Conservation (phyloP, 2,888 invertebrate genomes). For the Caenorhabditis imperialis region DNA sequence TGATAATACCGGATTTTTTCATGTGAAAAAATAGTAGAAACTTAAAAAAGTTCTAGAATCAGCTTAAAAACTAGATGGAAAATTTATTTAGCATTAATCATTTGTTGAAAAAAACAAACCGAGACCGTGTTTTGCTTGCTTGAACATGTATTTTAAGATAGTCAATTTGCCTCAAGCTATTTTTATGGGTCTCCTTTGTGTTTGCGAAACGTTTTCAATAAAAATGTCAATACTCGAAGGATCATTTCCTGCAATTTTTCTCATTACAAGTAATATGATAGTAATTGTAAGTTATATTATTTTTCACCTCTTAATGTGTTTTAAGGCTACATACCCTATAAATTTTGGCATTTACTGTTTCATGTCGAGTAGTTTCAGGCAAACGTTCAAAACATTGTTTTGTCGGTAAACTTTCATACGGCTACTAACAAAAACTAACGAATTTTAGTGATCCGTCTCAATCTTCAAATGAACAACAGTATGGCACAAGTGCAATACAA, state of each 20-base stretch:
- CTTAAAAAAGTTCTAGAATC: too few species aligned
- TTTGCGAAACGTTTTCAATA: constrained; percentile 73
- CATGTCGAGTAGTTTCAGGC: constrained; percentile 90
- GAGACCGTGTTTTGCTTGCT: too few species aligned
- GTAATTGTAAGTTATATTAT: constrained; percentile 82
- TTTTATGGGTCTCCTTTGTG: constrained; percentile 68
- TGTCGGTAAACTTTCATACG: constrained; percentile 62
- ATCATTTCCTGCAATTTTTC: constrained; percentile 68
- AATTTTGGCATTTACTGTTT: constrained; percentile 97
- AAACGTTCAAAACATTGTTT: constrained; percentile 90
- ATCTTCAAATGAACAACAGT: too few species aligned
- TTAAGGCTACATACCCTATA: constrained; percentile 86
- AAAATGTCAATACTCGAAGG: constrained; percentile 65
- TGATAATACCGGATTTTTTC: too few species aligned
- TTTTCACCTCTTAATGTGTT: too few species aligned
- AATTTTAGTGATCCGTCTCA: not conserved
- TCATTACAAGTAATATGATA: constrained; percentile 84
- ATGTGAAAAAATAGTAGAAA: too few species aligned
- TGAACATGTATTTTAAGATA: constrained; percentile 65
- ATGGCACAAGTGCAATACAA: too few species aligned
- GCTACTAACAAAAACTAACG: not conserved
- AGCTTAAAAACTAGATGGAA: too few species aligned
- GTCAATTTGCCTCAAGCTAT: constrained; percentile 80
- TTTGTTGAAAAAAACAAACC: too few species aligned
- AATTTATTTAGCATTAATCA: too few species aligned